Percentiles rank a stretch among this genome's conserved stretches.
phyloP scores from a whole-genome alignment of 2,888 invertebrate genomes.

The Timema cristinae region DNA sequence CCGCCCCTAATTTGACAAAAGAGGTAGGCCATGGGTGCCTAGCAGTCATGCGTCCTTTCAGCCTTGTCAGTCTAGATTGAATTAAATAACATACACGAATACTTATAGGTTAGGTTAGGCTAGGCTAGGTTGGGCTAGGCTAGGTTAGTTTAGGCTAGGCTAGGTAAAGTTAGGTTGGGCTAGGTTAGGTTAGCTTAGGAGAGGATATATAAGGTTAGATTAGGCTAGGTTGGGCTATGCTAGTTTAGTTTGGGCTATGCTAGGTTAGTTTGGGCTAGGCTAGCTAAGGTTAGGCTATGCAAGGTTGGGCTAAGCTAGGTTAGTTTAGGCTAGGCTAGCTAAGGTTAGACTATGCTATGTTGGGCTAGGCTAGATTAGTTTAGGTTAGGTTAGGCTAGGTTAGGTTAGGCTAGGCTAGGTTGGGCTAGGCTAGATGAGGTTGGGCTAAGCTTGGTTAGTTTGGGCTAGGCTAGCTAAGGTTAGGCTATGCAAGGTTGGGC shows the following conservation, averaged over 20 bases:
- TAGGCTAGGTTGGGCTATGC: conserved; percentile 21
- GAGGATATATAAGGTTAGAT: conserved; percentile 19
- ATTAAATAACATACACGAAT: no score
- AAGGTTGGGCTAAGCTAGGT: conserved; percentile 20
- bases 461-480: conserved; percentile 21
- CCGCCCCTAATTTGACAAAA: no score
- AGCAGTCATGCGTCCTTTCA: no score
- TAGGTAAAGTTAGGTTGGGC: conserved; percentile 21
- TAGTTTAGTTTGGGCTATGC: conserved; percentile 20
- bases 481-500: conserved; percentile 15
- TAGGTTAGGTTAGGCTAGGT: conserved; percentile 21
- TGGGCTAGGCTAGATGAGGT: conserved; percentile 19
- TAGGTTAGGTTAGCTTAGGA: conserved; percentile 22
- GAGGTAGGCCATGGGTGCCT: no score
- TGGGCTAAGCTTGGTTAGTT: conserved; percentile 20
- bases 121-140: conserved; percentile 21
- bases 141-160: conserved; percentile 22
- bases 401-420: conserved; percentile 23
- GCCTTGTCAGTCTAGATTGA: no score
- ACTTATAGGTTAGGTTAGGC: conserved; percentile 17
- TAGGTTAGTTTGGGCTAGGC: conserved; percentile 21
- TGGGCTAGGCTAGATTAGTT: conserved; percentile 21
- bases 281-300: conserved; percentile 22
- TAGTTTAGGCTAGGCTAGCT: conserved; percentile 22
- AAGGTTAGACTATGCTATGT: conserved; percentile 17